These are phyloP conservation scores for Pherbina coryleti DNA, from an alignment of 2,888 invertebrate species.

Conservation along the genomic window DNA sequence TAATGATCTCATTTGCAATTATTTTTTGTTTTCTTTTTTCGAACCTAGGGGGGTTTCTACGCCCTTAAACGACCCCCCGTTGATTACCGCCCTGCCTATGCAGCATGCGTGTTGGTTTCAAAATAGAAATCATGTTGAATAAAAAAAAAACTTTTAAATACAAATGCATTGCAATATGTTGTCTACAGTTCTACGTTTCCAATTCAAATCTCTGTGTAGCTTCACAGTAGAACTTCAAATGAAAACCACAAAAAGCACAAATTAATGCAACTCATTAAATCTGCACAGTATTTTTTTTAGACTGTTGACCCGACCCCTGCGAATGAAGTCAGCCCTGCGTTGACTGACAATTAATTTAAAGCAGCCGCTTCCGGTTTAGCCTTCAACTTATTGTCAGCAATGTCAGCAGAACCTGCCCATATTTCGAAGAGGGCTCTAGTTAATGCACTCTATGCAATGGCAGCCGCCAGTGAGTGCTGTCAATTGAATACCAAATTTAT, in stretches of 20 bases:
- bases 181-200: neutral
- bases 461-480: neutral
- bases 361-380: constrained; percentile 25
- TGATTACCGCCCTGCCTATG: too few relatives aligned
- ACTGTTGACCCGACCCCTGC: neutral
- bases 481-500: constrained; percentile 5
- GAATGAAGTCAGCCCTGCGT: neutral
- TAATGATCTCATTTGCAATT: too few relatives aligned
- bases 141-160: neutral
- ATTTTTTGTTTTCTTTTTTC: too few relatives aligned
- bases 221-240: neutral
- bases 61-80: too few relatives aligned
- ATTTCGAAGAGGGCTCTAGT: too few relatives aligned
- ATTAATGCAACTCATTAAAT: neutral
- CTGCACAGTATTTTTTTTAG: neutral
- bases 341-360: constrained; percentile 35
- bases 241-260: constrained; percentile 1
- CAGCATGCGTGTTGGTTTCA: too few relatives aligned
- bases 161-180: neutral
- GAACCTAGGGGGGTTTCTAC: too few relatives aligned
- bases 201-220: neutral
- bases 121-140: too few relatives aligned
- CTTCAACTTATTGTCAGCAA: neutral
- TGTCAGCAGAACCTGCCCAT: too few relatives aligned
- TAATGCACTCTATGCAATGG: neutral